Evolutionary conservation across 2,113 vertebrate species (phyloP), one percentile per base, ranked within the genome.

Genomic region (Chroicocephalus ridibundus): DNA sequence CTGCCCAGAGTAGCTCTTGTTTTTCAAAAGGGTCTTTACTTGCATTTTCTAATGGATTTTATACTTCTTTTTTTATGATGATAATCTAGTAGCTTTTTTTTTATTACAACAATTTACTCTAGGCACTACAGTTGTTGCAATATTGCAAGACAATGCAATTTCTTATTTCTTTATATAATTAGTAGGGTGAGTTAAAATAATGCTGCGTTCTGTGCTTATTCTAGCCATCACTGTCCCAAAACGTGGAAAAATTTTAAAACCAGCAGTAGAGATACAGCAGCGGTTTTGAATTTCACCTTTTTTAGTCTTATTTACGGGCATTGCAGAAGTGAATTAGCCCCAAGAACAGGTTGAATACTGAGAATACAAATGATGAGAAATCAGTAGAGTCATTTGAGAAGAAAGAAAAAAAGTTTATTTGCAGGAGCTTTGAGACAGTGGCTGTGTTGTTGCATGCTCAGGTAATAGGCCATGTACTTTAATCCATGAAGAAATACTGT

Each of bases 1-100:
- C 74, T 92, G 82, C 86, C 84, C 58, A 77, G 74, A 95, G 90
- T 92, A 94, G 65, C 90, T 95, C 75, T 93, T 92, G 79, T 94
- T 95, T 95, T 93, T 91, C 81, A 88, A 89, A 92, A 83, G 21
- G 46, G 15, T 82, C 86, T 96, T 90, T 86, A 82, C 88, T 88
- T 86, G 44, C 46, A 58, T 89, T 95, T 97, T 95, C 51, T 82
- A 88, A 27, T 82, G 55, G 55, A 91, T 96, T 95, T 94, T 57
- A 86, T 69, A 84, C 70, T 87, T 46, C 14, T n/a, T 51, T 90
- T 88, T 93, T 88, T 88, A 64, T 46, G 4, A 55, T 78, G 34
- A 71, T 91, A 77, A 85, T 80, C 47, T 62, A 77, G 49, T 78
- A 85, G 58, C 32, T 66, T 19, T 71, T 61, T 90, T 72, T 82